Percentiles rank a stretch among this genome's conserved stretches.
Evolutionary conservation across 2,797 vertebrate genomes (phyloP).

Genomic region (Poecilia velifera): DNA sequence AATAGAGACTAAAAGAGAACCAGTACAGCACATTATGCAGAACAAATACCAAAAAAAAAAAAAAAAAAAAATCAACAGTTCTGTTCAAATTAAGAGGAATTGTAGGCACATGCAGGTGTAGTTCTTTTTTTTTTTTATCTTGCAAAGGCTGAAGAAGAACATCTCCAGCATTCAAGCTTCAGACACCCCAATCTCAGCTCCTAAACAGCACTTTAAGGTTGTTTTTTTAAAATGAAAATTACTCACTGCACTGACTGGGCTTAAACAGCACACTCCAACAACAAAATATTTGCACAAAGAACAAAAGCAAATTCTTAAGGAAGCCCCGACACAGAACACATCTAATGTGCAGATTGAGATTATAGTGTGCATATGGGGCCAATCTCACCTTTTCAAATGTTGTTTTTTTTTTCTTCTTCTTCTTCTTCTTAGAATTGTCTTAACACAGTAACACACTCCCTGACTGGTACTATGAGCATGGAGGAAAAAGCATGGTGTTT

Average conservation of each 20-base stretch:
- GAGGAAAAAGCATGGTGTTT: slow-evolving; percentile 54
- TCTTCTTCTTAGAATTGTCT: slow-evolving; percentile 31
- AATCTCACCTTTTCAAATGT: slow-evolving; percentile 26
- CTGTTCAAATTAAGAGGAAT: slow-evolving; percentile 48
- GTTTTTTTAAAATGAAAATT: slow-evolving; percentile 52
- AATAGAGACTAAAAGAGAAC: slow-evolving; percentile 27
- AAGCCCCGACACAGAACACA: slow-evolving; percentile 62
- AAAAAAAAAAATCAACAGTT: slow-evolving; percentile 31
- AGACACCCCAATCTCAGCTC: slow-evolving; percentile 46
- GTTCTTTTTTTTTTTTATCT: slow-evolving; percentile 53
- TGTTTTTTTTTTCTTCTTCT: slow-evolving; percentile 15
- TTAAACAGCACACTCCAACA: slow-evolving; percentile 55
- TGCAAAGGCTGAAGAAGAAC: slow-evolving; percentile 62
- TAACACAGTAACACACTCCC: slow-evolving; percentile 64
- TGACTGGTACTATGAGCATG: slow-evolving; percentile 64
- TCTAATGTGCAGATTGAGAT: slow-evolving; percentile 71
- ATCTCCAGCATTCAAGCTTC: slow-evolving; percentile 57
- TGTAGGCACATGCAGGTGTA: slow-evolving; percentile 79
- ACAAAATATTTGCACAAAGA: slow-evolving; percentile 65
- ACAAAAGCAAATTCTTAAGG: slow-evolving; percentile 61
- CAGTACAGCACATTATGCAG: slow-evolving; percentile 28
- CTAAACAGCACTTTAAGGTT: slow-evolving; percentile 73
- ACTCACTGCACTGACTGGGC: slow-evolving; percentile 55
- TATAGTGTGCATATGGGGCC: slow-evolving; percentile 62
- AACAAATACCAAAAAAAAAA: slow-evolving; percentile 9